phyloP scores from a whole-genome alignment of 2,113 vertebrate species.

The Ia io region DNA sequence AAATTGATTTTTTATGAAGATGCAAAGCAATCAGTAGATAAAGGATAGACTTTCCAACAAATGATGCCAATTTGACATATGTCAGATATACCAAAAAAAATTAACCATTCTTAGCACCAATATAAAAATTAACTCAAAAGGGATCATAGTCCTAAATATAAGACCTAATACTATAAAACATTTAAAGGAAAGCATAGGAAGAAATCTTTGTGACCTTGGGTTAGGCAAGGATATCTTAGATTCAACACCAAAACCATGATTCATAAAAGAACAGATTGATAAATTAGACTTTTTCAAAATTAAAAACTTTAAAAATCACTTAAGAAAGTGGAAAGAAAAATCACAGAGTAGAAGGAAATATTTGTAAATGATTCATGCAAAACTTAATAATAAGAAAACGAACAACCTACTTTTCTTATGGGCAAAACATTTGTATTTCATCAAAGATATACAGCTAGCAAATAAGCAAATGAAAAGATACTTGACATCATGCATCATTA shows the following conservation, averaged over 20 bases:
- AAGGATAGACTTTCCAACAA: neutral
- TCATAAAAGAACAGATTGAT: neutral
- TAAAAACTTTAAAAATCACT: neutral
- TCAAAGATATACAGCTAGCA: neutral
- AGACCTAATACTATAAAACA: slow-evolving; percentile 9
- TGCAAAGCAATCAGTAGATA: neutral
- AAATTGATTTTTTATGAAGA: neutral
- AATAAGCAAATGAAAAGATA: neutral
- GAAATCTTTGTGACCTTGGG: neutral
- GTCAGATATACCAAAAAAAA: neutral
- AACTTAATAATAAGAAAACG: neutral
- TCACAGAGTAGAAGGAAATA: neutral
- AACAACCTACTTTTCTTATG: neutral
- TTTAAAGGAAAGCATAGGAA: neutral
- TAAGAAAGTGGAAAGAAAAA: slow-evolving; percentile 4
- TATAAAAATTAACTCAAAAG: slow-evolving; percentile 5
- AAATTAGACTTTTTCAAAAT: slow-evolving; percentile 14
- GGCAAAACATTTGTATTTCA: neutral
- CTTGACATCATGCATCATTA: neutral
- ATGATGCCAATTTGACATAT: neutral
- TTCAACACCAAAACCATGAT: slow-evolving; percentile 21
- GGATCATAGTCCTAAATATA: neutral
- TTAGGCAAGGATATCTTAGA: neutral
- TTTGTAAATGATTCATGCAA: neutral
- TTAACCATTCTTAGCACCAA: neutral